Evolutionary conservation across 2,113 vertebrate genomes (phyloP), one percentile per base, ranked within the genome.

Genomic region (Brevimyrus niger): DNA sequence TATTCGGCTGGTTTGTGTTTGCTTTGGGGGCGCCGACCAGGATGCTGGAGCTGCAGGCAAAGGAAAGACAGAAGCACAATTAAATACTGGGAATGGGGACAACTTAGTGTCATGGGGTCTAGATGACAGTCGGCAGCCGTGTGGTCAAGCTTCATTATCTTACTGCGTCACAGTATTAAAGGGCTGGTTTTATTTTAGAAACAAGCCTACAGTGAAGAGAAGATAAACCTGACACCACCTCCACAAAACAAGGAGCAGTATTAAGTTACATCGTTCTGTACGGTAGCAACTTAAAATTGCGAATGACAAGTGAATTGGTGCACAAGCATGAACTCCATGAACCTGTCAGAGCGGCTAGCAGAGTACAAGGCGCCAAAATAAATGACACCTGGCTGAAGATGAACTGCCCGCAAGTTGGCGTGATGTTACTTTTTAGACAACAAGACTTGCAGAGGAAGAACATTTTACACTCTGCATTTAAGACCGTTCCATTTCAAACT

Each of bases 11-110:
- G 87, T 92, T 96, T 7, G 97, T 97, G 92, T 96, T 96, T 87
- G 97, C 97, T 92, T 97, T 97, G 80, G 98, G 97, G 1, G 98
- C 98, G 48, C 98, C 98, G 19, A 98, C 94, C 89, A 98, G 94
- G 90, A 98, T 94, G 80, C 97, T 97, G 47, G 94, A 95, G 89
- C 97, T 98, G 95, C 3, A 61, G 61, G 55, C 4, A 89, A 23
- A 69, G 47, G 92, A 87, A 90, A 1, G 58, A 17, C 82, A 90
- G 91, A 15, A 90, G 9, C 89, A 13, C 86, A 91, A 89, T 6
- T 27, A 87, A 65, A 92, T 90, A 89, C n/a, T 85, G 50, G 88
- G 21, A 89, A 90, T 10, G 47, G 38, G 8, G 21, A 9, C 19
- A 61, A 48, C 21, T 31, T 23, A 21, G 46, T 51, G 4, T 23